Conservation (phyloP, 2,113 vertebrate species). For the Ranitomeya variabilis region DNA sequence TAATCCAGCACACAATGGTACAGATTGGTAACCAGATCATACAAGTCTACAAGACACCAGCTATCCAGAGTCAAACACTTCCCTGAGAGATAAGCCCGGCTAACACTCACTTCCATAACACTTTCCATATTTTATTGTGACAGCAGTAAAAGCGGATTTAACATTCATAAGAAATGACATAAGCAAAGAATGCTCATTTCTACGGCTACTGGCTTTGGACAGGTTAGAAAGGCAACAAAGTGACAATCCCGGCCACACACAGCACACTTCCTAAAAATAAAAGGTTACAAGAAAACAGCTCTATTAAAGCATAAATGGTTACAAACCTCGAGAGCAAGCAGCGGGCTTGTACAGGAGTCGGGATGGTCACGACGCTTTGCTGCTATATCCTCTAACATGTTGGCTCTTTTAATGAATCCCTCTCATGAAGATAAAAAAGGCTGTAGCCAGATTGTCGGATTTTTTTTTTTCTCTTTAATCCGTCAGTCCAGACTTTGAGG, state of each 20-base stretch:
- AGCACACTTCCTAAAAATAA: too few relatives aligned
- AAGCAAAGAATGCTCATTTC: background rate
- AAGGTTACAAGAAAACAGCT: background rate
- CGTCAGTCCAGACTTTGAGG: slow-evolving; percentile 33
- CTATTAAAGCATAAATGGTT: background rate
- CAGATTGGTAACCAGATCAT: slow-evolving; percentile 1
- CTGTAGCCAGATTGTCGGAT: background rate
- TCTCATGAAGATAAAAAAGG: slow-evolving; percentile 46
- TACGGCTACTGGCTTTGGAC: background rate
- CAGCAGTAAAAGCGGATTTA: background rate
- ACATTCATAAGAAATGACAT: background rate
- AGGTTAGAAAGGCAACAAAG: background rate
- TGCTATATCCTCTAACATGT: slow-evolving; percentile 55
- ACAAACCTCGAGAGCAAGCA: slow-evolving; percentile 52
- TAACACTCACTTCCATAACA: background rate
- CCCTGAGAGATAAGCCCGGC: background rate
- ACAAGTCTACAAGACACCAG: background rate
- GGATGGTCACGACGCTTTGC: slow-evolving; percentile 51
- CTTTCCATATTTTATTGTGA: background rate
- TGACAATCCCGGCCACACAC: background rate
- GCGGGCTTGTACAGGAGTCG: slow-evolving; percentile 39
- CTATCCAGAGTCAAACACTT: background rate
- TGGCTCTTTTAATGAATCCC: slow-evolving; percentile 9
- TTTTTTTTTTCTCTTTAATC: slow-evolving; percentile 33
- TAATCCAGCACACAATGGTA: background rate